Evolutionary conservation across 2,797 vertebrate genomes (phyloP), one percentile per base, ranked within the genome.

Genomic region (Gymnodraco acuticeps): DNA sequence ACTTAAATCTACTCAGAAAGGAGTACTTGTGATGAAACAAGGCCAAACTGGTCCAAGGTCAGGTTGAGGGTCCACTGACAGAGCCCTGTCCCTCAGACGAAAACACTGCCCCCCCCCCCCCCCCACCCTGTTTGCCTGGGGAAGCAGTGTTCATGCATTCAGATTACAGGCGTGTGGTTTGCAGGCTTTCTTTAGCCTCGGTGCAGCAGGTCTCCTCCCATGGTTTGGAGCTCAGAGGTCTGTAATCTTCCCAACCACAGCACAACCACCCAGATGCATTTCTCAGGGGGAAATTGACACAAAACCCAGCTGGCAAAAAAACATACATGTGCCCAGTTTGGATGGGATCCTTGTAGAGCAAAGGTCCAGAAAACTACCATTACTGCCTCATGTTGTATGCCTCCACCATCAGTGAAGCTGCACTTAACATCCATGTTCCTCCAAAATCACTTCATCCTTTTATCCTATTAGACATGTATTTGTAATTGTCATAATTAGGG

Each of bases 221-320:
- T 61, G 75, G 83, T 84, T 85, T 86, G 81, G 89, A 87, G 64
- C 63, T 65, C 68, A 47, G 73, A 78, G 62, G 74, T 78, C 92
- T 93, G 82, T 94, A 94, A 94, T 94, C 92, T 88, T 69, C 65
- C 48, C 50, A 64, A 86, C 90, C 87, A 55, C 85, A 86, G 78
- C 77, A 82, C 79, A 87, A 89, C 88, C 89, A 87, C 86, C 87
- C 86, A 83, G 71, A 83, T 84, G 80, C 84, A 79, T 74, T 87
- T 85, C 82, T 89, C 86, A 62, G 81, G 70, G 76, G 71, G 73
- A 83, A 74, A 88, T 79, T 55, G 56, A 86, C 52, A 81, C 54
- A 82, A 69, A 82, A 61, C 42, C 41, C 82, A 85, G 81, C 80
- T 67, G 80, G 66, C 45, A 76, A 64, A 64, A 69, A 55, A 3